A percentile compares a stretch with the other conserved stretches of the same genome.
Evolutionary conservation across 2,113 vertebrate species (phyloP).

Genomic region (Atlantisia rogersi): DNA sequence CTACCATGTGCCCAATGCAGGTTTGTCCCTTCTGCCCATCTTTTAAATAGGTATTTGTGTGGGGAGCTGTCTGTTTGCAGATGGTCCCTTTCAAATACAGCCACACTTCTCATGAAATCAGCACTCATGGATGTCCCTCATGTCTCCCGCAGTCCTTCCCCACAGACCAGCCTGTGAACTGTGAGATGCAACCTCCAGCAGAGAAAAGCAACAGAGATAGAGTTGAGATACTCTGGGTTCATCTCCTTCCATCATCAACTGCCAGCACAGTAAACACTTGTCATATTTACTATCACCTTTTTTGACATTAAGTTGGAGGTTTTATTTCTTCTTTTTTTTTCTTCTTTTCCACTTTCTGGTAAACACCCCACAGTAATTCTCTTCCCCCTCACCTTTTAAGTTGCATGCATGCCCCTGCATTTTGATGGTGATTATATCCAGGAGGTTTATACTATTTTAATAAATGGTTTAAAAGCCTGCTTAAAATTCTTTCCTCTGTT

Average conservation of each 20-base stretch:
- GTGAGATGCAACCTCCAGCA: background rate
- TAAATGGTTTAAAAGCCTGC: background rate
- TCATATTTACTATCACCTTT: background rate
- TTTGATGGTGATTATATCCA: background rate
- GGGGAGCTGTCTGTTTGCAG: background rate
- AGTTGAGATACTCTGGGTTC: background rate
- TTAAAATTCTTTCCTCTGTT: slow-evolving; percentile 5
- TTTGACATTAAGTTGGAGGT: background rate
- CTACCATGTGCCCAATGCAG: background rate
- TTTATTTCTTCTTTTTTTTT: background rate
- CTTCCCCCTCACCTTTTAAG: background rate
- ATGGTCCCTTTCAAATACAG: background rate
- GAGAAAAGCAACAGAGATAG: background rate
- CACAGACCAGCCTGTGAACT: background rate
- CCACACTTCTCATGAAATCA: background rate
- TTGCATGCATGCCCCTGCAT: background rate
- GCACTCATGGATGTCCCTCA: background rate
- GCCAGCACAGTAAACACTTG: background rate
- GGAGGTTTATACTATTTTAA: background rate
- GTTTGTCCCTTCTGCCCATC: background rate
- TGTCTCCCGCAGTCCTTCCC: background rate
- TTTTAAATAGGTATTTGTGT: background rate
- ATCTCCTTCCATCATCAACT: background rate
- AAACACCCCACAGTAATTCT: background rate
- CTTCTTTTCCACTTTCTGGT: background rate